Evolutionary conservation across 2,113 vertebrate species (phyloP), one percentile per base, ranked within the genome.

Genomic region (Ictalurus punctatus): DNA sequence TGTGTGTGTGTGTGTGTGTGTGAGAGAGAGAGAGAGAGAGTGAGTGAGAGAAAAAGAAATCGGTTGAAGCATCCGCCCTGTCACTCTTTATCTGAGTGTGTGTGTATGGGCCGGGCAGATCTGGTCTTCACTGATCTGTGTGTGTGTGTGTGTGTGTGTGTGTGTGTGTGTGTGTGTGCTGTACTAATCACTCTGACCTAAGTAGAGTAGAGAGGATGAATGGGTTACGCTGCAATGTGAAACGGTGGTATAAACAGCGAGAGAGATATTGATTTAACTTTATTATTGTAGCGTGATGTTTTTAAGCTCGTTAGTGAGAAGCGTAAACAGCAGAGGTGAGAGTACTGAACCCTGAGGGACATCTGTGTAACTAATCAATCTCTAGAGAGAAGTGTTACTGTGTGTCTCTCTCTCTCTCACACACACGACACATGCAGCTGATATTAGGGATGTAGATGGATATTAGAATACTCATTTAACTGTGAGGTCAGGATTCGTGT

Each of bases 11-110:
- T 25, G 27, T 16, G 63, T 40, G 40, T 65, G 63, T 27, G 7
- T 27, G 61, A 9, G 61, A 9, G 27, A 4, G 44, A 44, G 44
- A 48, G 48, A 48, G 48, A 48, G 48, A 0, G 44, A 44, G 44
- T 9, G 48, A 48, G 48, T 9, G 48, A 71, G 65, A 23, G 48
- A 12, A 3, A 19, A 27, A 48, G 65, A 13, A 9, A 58, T 58
- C 21, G 74, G 86, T 48, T 61, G 37, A 83, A 63, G 58, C 34
- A 61, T 83, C 85, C 58, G 84, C 84, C 63, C 82, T 54, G 37
- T 81, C 54, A 59, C 79, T 44, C 54, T 92, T 94, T 95, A 94
- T 94, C 93, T 82, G 76, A 54, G 61, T 59, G 12, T 85, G 12
- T 85, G 90, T 16, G 93, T 92, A 92, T 94, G 94, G 90, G 76